Conservation (phyloP, 2,113 vertebrate species). For the Alosa alosa region DNA sequence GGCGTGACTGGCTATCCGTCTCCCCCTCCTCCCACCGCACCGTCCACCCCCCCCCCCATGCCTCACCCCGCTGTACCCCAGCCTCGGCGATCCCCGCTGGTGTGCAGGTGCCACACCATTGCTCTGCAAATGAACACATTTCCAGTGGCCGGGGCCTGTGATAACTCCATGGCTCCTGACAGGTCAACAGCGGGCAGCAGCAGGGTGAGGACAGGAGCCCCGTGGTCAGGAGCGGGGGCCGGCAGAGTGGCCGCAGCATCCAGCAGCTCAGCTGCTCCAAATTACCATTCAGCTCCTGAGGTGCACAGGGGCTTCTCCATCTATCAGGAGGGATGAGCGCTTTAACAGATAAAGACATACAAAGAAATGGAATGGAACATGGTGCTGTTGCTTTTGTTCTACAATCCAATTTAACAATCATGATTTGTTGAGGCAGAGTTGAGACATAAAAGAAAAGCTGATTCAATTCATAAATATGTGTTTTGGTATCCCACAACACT, state of each 20-base stretch:
- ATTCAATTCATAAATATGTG: neutral
- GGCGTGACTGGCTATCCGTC: constrained; percentile 81
- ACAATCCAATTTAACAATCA: neutral
- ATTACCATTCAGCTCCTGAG: neutral
- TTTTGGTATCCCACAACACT: neutral
- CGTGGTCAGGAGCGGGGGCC: neutral
- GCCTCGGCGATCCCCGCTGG: constrained; percentile 23
- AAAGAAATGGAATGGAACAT: neutral
- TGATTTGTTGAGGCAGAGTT: neutral
- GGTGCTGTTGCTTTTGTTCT: neutral
- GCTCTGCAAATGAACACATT: constrained; percentile 69
- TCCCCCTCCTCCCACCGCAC: constrained; percentile 49
- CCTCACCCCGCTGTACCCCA: constrained; percentile 56
- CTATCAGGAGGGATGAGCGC: neutral
- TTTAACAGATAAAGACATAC: neutral
- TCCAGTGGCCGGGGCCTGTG: constrained; percentile 51
- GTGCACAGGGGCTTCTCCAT: neutral
- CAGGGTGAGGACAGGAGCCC: neutral
- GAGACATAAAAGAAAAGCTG: neutral
- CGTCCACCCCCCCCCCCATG: constrained; percentile 16
- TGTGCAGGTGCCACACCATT: constrained; percentile 63
- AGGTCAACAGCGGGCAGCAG: constrained; percentile 47
- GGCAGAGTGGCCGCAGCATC: neutral
- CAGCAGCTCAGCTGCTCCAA: neutral
- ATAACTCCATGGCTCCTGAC: constrained; percentile 54